Evolutionary conservation across 2,113 vertebrate species (phyloP), one percentile per base, ranked within the genome.

Genomic region (Athene noctua): DNA sequence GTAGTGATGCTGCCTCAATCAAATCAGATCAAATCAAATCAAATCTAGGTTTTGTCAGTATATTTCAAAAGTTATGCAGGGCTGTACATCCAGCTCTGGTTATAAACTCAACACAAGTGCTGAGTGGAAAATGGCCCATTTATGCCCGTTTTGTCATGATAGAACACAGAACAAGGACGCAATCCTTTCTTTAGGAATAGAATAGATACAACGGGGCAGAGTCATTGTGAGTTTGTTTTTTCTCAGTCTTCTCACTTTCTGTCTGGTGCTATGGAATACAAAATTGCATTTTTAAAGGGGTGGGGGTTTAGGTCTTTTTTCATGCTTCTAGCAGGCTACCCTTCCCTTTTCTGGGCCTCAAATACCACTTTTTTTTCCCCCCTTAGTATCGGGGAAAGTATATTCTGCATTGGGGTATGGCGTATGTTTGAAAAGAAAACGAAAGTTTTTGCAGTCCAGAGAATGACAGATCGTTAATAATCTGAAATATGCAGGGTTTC

Each of bases 381-480:
- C 5, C 13, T n/a, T 58, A 32, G 9, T 54, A 17, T 4, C 7
- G 4, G 19, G 91, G 32, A 52, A 95, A 59, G 67, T 46, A 66
- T 25, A 81, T 67, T 75, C 72, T 95, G 80, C 73, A 61, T 13
- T 32, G 38, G 47, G 52, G 44, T 67, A 84, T 1, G 1, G 72
- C 3, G 0, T 49, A 71, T 71, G 70, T 87, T 91, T 92, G 65
- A 87, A 96, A 86, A 94, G 73, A 86, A 94, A 95, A 95, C 0
- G 4, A 93, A 90, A 92, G 87, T 78, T 92, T 88, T 83, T 91
- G 70, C 83, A 86, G 86, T 72, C 47, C 61, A 40, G 4, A 26
- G 62, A 65, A 84, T 74, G 77, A 94, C 91, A 96, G 88, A 80
- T 95, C 55, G 2, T 97, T 96, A 95, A 92, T 95, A 96, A 96